Percentiles rank a stretch among this genome's conserved stretches.
Evolutionary conservation across 2,888 invertebrate species (phyloP).

Genomic region (Autographa pulchrina): DNA sequence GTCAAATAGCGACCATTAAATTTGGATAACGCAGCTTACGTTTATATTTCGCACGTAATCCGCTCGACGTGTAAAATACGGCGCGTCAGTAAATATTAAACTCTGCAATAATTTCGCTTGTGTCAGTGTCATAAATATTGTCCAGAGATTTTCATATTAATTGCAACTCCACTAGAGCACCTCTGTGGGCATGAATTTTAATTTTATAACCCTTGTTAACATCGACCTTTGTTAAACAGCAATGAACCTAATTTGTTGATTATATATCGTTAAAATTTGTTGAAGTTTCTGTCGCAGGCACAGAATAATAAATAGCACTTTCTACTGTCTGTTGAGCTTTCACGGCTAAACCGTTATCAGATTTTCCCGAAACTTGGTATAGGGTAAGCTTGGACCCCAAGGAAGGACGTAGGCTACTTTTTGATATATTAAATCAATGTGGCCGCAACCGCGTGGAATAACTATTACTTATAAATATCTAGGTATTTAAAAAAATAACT

Average conservation of each 20-base stretch:
- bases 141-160: conserved; percentile 83
- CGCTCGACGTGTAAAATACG: conserved; percentile 83
- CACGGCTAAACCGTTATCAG: no score
- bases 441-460: no score
- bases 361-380: no score
- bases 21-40: conserved; percentile 78
- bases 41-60: conserved; percentile 83
- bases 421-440: no score
- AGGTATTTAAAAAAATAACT: no score
- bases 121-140: conserved; percentile 83
- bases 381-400: no score
- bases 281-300: neutral
- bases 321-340: no score
- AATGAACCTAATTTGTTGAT: conserved; percentile 24
- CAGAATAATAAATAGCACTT: no score
- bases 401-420: no score
- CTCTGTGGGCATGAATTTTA: conserved; percentile 77
- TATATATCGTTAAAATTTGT: neutral
- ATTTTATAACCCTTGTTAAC: conserved; percentile 66
- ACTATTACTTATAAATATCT: no score
- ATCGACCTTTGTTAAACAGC: conserved; percentile 59
- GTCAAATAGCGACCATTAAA: conserved; percentile 81
- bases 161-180: conserved; percentile 76
- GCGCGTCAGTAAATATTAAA: conserved; percentile 85
- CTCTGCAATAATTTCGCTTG: conserved; percentile 79